A percentile compares a stretch with the other conserved stretches of the same genome.
phyloP scores from a whole-genome alignment of 2,113 vertebrate species.

The Potamarius usumacintae region DNA sequence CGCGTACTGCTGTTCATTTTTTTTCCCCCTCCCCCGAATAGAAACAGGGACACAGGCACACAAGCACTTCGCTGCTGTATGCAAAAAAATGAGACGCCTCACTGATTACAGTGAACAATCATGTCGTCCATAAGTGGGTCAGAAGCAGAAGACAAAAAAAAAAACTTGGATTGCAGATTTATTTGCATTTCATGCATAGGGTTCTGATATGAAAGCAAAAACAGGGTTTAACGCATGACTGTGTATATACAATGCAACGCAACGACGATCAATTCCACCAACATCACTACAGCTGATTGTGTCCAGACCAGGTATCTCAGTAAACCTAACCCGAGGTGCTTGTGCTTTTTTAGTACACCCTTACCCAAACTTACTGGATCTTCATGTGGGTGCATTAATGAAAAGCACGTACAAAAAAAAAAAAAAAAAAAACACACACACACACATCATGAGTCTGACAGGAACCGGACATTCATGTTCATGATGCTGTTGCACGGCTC shows the following conservation, averaged over 20 bases:
- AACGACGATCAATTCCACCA: background rate
- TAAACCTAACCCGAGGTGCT: background rate
- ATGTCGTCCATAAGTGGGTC: constrained; percentile 43
- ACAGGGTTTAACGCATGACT: background rate
- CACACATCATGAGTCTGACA: background rate
- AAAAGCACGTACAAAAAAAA: no score
- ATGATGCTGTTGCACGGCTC: background rate
- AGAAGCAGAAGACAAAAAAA: background rate
- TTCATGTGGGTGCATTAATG: background rate
- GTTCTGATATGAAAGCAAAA: constrained; percentile 22
- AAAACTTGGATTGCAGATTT: constrained; percentile 8
- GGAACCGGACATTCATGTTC: background rate
- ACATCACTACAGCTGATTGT: background rate
- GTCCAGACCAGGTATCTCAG: background rate
- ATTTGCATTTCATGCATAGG: constrained; percentile 13
- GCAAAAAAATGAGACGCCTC: constrained; percentile 33
- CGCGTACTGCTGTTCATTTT: background rate
- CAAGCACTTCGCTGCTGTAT: constrained; percentile 19
- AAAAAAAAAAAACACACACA: background rate
- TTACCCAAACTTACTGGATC: background rate
- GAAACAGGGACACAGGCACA: background rate
- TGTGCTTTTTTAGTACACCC: background rate
- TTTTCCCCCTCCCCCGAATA: background rate
- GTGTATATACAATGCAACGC: background rate
- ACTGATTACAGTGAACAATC: constrained; percentile 42